These are phyloP conservation scores for Polypterus bichir DNA, from an alignment of 2,113 vertebrate species.

Conservation along the genomic window DNA sequence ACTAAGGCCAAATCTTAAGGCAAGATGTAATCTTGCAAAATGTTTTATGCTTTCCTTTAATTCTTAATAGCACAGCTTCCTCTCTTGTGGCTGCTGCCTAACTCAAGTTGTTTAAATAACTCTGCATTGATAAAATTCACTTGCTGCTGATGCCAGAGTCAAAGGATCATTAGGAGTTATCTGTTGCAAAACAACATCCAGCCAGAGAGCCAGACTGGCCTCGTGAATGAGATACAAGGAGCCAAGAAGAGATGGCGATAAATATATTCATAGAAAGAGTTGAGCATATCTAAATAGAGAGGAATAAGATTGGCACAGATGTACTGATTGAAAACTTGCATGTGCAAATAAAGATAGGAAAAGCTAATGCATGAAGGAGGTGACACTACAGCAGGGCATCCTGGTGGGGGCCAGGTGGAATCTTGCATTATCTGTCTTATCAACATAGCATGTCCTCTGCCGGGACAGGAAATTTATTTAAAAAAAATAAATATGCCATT, in stretches of 20 bases:
- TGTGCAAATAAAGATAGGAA: not conserved
- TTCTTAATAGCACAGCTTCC: no score
- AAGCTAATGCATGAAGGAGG: not conserved
- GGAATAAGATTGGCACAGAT: not conserved
- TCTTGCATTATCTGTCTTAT: not conserved
- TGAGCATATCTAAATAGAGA: not conserved
- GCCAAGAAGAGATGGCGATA: not conserved
- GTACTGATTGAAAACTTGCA: not conserved
- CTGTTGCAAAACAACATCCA: no score
- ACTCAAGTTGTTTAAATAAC: no score
- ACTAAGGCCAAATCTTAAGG: no score
- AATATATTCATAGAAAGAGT: not conserved
- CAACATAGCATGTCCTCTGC: not conserved
- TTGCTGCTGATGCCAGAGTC: no score
- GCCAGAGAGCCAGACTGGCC: no score
- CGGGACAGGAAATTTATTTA: not conserved
- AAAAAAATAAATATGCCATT: not conserved
- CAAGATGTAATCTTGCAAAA: no score
- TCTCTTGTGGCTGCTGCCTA: no score
- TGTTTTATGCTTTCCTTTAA: no score
- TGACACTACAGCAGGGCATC: not conserved
- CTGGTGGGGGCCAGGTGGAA: not conserved
- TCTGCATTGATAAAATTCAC: no score
- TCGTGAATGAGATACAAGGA: no score
- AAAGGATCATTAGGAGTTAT: no score